Evolutionary conservation across 1,140 invertebrate genomes (phyloP).

Genomic region (Scaptomyza hsui): DNA sequence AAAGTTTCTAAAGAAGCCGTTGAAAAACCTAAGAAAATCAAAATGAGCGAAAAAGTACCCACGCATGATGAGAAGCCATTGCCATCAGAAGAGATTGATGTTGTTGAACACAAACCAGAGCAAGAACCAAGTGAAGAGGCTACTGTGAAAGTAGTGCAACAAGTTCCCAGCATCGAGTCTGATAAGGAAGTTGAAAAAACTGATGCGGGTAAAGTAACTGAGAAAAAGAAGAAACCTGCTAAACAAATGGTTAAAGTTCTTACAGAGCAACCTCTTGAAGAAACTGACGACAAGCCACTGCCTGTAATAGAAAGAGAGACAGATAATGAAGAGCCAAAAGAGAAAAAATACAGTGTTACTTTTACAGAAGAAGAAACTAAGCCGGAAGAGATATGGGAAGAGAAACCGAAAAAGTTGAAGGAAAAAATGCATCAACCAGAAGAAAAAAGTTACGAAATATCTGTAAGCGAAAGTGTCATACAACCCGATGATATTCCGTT

Average conservation of each 20-base stretch:
- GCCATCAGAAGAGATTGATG: constrained; percentile 17
- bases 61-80: constrained; percentile 18
- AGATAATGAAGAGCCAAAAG: constrained; percentile 46
- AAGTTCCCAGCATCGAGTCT: constrained; percentile 19
- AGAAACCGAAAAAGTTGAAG: constrained; percentile 27
- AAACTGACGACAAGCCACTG: constrained; percentile 17
- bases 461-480: constrained; percentile 45
- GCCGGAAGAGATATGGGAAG: constrained; percentile 21
- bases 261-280: constrained; percentile 41
- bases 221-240: constrained; percentile 74
- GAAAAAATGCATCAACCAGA: constrained; percentile 20
- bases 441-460: constrained; percentile 45
- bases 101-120: constrained; percentile 36
- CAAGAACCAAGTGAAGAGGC: constrained; percentile 10
- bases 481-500: constrained; percentile 44
- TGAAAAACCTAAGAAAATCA: constrained; percentile 34
- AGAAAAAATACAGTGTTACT: constrained; percentile 27
- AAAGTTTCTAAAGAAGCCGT: constrained; percentile 1
- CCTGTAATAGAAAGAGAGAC: constrained; percentile 44
- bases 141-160: constrained; percentile 27
- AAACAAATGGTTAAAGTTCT: constrained; percentile 55
- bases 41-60: constrained; percentile 45
- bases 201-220: constrained; percentile 31
- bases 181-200: constrained; percentile 9
- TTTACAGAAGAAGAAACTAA: constrained; percentile 34